Base-by-base conservation (phyloP, 1,140 invertebrate genomes). In the Phymorhynchus buccinoides region DNA sequence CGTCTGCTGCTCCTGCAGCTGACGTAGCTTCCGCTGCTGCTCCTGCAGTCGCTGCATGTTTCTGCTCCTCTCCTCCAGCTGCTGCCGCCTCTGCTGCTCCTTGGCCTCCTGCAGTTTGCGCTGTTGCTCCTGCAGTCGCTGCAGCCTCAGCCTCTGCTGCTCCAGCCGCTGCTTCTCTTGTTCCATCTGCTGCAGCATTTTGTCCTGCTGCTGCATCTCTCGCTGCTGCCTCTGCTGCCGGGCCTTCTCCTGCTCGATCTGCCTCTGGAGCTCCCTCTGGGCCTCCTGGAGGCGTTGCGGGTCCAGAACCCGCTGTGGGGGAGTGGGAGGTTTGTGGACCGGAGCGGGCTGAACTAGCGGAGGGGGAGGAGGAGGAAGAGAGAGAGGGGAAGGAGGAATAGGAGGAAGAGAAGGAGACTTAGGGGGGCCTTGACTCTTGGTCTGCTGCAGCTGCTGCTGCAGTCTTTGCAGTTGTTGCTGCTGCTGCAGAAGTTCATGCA, bases 121-220 rank as follows among this genome's bases (percentile, higher is more conserved):
- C 79, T 80, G 44, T 42, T 80, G 44, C 39, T 80, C 30, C 79
- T 80, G 44, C 79, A 44, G 44, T 9, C 48, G 32, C n/a, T 80
- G 39, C 27, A 44, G 32, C 27, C 27, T 27, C 12, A 22, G 44
- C 27, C 32, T 14, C 39, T 44, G 44, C 79, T 80, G 32, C 44
- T 44, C 56, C 56, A 62, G 22, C 18, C 56, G 56, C 14, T 62
- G 56, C 18, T 62, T 14, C 56, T 62, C 56, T 22, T 62, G 14
- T 0, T 62, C 4, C 12, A 62, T 16, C 56, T 62, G 56, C 56
- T 62, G 56, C 14, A 62, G 12, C 56, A 22, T 14, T 27, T 22
- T 62, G 18, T 62, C 14, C 56, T 62, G 56, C 12, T 62, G 18
- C 14, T 62, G 56, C 18, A 62, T 62, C 56, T 62, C 18, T 27